Evolutionary conservation across 2,888 invertebrate genomes (phyloP).

Genomic region (Shargacucullia verbasci): DNA sequence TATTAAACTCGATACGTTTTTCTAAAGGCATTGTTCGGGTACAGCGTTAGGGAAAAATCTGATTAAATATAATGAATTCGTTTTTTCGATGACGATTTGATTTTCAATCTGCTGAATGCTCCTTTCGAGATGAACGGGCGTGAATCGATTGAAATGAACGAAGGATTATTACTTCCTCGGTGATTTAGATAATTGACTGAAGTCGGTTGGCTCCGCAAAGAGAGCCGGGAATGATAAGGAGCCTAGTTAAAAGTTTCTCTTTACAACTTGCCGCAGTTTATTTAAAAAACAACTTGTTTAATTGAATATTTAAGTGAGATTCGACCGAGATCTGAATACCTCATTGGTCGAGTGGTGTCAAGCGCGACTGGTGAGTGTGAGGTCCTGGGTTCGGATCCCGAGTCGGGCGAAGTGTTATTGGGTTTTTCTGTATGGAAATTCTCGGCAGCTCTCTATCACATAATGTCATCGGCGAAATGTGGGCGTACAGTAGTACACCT

Average conservation of each 20-base stretch:
- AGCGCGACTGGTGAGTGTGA: no score
- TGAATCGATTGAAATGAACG: constrained; percentile 57
- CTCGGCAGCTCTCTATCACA: no score
- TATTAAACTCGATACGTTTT: constrained; percentile 35
- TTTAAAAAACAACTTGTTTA: constrained; percentile 46
- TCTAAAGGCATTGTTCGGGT: constrained; percentile 40
- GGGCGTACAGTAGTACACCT: no score
- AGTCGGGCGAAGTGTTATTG: no score
- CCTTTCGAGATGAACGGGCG: constrained; percentile 57
- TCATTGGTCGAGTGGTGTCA: no score
- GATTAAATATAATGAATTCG: constrained; percentile 51
- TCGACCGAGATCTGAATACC: no score
- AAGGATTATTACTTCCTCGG: constrained; percentile 59
- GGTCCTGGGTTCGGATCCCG: no score
- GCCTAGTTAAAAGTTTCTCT: constrained; percentile 34
- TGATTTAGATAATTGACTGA: constrained; percentile 63
- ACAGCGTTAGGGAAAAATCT: constrained; percentile 37
- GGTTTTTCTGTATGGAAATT: no score
- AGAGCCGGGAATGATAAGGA: constrained; percentile 27
- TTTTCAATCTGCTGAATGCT: constrained; percentile 65
- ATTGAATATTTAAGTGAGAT: constrained; percentile 48
- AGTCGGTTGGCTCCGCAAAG: constrained; percentile 18
- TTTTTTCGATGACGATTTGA: constrained; percentile 41
- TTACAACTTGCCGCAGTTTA: constrained; percentile 24
- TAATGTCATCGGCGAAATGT: no score